Evolutionary conservation across 2,113 vertebrate genomes (phyloP), one percentile per base, ranked within the genome.

Genomic region (Hiodon tergisus): DNA sequence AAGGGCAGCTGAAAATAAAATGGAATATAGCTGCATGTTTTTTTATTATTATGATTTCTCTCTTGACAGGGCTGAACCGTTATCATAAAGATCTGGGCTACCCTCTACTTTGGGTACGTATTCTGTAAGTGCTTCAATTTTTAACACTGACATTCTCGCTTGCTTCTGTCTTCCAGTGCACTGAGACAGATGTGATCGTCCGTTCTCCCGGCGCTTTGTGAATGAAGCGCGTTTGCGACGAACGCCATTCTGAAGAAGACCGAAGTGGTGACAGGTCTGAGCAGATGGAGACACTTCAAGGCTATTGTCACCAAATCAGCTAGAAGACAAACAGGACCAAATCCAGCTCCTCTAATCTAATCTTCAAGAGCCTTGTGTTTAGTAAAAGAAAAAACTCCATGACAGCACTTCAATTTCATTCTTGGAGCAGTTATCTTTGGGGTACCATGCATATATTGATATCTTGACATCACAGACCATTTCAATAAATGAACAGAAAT

Each of bases 161-260:
- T 13, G n/a, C 60, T 69, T 53, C 3, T 63, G 16, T 76, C 51
- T 71, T 76, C 17, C 75, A 76, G 75, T 17, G 70, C 10, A 10
- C 2, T 10, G 8, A 17, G 54, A 59, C 70, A 31, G 5, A 50
- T 51, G 59, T 71, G 69, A 16, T 2, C 1, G 51, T 11, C 17
- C 2, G 16, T 70, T 9, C 73, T 69, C 9, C 16, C 7, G 46
- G 46, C 10, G 61, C 51, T 14, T 50, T 46, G 67, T 60, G 68
- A 48, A 54, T 17, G 31, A 65, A 55, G 6, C n/a, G 6, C 51
- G 8, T 10, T 63, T 17, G 5, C 53, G 6, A 31, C 58, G 0
- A 3, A 46, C 57, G 14, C 48, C 9, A 10, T 52, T 65, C 59
- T 63, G 68, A 71, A 55, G 75, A 69, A 46, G 47, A 60, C 14